Conservation (phyloP, 2,113 vertebrate genomes). For the Anoplopoma fimbria region DNA sequence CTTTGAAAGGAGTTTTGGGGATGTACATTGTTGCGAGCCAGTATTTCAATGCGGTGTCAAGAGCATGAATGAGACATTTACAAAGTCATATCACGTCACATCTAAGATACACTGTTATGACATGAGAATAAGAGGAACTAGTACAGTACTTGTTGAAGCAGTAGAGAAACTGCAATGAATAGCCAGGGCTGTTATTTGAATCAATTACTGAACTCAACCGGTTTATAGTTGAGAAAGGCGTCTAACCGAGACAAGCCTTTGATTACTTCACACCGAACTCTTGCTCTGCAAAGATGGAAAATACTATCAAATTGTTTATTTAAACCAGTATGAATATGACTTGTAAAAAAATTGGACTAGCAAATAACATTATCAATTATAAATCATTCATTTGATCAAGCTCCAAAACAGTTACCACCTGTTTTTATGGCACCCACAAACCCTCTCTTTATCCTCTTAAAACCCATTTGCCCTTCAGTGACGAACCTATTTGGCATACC, state of each 20-base stretch:
- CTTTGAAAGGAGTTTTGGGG: conserved; percentile 41
- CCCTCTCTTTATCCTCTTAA: background rate
- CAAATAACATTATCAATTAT: no score
- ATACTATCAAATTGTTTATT: background rate
- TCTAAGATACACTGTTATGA: conserved; percentile 4
- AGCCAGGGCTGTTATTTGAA: background rate
- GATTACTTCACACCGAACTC: background rate
- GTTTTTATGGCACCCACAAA: background rate
- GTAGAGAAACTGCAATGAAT: background rate
- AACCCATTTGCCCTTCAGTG: background rate
- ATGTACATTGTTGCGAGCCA: conserved; percentile 13
- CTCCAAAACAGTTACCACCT: background rate
- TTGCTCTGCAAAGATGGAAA: no score
- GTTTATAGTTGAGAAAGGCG: background rate
- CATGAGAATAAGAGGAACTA: background rate
- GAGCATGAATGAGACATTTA: conserved; percentile 43
- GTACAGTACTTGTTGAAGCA: background rate
- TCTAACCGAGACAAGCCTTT: background rate
- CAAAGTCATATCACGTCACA: conserved; percentile 9
- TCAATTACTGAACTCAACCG: background rate
- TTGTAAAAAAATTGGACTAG: no score
- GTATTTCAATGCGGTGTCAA: conserved; percentile 40
- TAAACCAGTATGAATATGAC: background rate
- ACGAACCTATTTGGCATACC: background rate
- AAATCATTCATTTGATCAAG: no score